Percentiles rank a stretch among this genome's conserved stretches.
Conservation (phyloP, 2,888 invertebrate genomes). For the Kuschelorhynchus macadamiae region DNA sequence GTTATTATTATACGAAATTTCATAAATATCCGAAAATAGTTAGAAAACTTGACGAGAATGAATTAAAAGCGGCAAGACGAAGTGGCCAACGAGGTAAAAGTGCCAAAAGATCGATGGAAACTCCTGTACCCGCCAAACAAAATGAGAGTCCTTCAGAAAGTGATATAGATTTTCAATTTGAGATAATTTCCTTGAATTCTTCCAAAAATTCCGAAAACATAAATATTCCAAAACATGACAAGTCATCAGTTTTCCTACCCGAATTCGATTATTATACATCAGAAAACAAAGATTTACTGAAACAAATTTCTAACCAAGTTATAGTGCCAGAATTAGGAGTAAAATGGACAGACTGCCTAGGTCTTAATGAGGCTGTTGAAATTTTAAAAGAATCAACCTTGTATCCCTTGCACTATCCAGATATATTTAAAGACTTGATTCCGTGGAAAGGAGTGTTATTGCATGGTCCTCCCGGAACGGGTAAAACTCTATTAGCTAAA, state of each 20-base stretch:
- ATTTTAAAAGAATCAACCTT: constrained; percentile 89
- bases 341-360: constrained; percentile 86
- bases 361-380: constrained; percentile 81
- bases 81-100: constrained; percentile 18
- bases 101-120: constrained; percentile 10
- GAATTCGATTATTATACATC: constrained; percentile 65
- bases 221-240: constrained; percentile 19
- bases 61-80: constrained; percentile 24
- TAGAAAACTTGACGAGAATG: constrained; percentile 68
- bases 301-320: constrained; percentile 76
- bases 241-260: constrained; percentile 9
- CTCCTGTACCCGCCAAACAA: constrained; percentile 18
- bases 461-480: constrained; percentile 82
- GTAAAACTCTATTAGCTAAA: constrained; percentile 92
- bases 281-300: constrained; percentile 78
- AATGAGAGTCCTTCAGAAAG: constrained; percentile 51
- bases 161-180: constrained; percentile 56
- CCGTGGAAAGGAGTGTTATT: constrained; percentile 84
- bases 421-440: constrained; percentile 76
- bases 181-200: constrained; percentile 54
- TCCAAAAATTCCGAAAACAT: background rate
- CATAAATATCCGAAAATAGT: constrained; percentile 89
- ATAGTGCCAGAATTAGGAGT: constrained; percentile 77
- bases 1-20: constrained; percentile 88
- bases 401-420: constrained; percentile 83